Evolutionary conservation across 2,797 vertebrate species (phyloP).

Genomic region (Acanthopagrus latus): DNA sequence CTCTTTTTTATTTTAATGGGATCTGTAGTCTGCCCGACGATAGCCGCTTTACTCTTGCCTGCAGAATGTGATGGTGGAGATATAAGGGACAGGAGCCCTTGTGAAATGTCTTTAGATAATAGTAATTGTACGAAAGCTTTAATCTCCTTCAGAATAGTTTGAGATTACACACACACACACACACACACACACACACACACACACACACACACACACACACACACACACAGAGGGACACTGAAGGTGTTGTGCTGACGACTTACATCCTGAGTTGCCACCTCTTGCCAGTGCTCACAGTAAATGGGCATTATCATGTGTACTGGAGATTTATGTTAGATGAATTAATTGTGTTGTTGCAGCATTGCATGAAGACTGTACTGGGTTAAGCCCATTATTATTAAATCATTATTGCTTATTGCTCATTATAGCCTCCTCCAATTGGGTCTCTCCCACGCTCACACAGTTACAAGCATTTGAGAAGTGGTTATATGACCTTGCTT

Average conservation of each 20-base stretch:
- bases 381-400: constrained; percentile 48
- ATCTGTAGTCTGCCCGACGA: constrained; percentile 9
- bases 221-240: not conserved
- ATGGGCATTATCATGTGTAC: constrained; percentile 15
- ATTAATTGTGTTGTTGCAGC: constrained; percentile 30
- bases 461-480: constrained; percentile 23
- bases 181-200: constrained; percentile 2
- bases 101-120: constrained; percentile 55
- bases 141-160: constrained; percentile 45
- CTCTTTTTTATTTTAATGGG: constrained; percentile 8
- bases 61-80: constrained; percentile 36
- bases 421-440: constrained; percentile 26
- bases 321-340: constrained; percentile 39
- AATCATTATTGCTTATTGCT: constrained; percentile 54
- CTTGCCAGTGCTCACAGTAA: constrained; percentile 7
- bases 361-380: not conserved
- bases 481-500: constrained; percentile 47
- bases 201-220: constrained; percentile 13
- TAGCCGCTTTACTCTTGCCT: constrained; percentile 16
- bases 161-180: constrained; percentile 28
- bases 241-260: not conserved
- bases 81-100: constrained; percentile 36
- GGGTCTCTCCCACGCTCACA: not conserved
- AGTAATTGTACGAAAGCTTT: constrained; percentile 51
- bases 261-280: not conserved